Base-by-base conservation (phyloP, 2,797 vertebrate species). In the Champsocephalus gunnari region DNA sequence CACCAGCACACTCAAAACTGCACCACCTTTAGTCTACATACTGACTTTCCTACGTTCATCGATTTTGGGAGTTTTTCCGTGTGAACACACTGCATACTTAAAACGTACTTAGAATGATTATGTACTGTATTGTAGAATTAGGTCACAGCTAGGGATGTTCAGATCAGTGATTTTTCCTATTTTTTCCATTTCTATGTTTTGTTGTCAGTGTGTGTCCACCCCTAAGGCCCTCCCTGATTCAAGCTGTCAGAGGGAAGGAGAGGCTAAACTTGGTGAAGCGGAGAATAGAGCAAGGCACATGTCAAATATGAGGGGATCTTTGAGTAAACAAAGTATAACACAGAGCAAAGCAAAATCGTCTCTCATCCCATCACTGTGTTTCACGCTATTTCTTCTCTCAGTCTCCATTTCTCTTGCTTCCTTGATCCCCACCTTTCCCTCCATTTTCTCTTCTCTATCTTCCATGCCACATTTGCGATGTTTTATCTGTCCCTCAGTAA, bases 241-340 rank as follows among this genome's bases (percentile, higher is more conserved):
- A 44, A 82, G 85, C 89, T 92, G 91, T 93, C 91, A 92, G 84
- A 77, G 66, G 78, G 60, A 91, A 77, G 75, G 71, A 88, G 86
- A 91, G 83, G 82, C 82, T 83, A 59, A 88, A 92, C 73, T 88
- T 92, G 93, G 91, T 90, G 90, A 94, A 92, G 92, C 89, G 81
- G 78, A 91, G 90, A 87, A 93, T 88, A 86, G 88, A 88, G 88
- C 86, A 82, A 92, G 93, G 89, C 90, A 93, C 89, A 93, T 93
- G 94, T 94, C 92, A 94, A 93, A 94, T 90, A 90, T 86, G 87
- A 90, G 87, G 82, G 86, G 83, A 88, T 91, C 82, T 86, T 38
- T 81, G 84, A 93, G 88, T 89, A 94, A 93, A 94, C 88, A 93
- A 93, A 86, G 82, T 91, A 91, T 81, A 92, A 93, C 87, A 91